Conservation (phyloP, 2,888 invertebrate genomes). For the Bugulina stolonifera region DNA sequence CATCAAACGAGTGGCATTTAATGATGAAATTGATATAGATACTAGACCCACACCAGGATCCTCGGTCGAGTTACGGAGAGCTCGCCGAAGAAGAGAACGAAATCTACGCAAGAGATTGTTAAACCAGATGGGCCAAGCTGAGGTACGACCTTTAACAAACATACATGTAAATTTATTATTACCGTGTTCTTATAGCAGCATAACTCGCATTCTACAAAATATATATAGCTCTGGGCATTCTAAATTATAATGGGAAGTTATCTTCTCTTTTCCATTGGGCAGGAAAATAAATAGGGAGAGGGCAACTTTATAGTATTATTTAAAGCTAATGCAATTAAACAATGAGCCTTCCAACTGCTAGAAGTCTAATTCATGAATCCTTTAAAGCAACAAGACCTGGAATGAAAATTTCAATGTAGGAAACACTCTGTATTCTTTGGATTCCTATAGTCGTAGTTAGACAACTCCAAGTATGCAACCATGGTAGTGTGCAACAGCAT, state of each 20-base stretch:
- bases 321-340: too few species aligned
- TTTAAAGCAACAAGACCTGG: too few species aligned
- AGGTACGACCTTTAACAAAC: not conserved
- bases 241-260: not conserved
- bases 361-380: too few species aligned
- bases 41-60: not conserved
- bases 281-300: too few species aligned
- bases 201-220: not conserved
- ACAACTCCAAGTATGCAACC: too few species aligned
- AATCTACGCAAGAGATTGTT: constrained; percentile 3
- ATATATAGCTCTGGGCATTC: not conserved
- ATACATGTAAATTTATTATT: too few species aligned
- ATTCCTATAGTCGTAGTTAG: too few species aligned
- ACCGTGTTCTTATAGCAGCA: not conserved
- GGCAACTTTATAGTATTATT: too few species aligned
- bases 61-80: not conserved
- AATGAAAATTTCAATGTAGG: too few species aligned
- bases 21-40: not conserved
- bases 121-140: constrained; percentile 11
- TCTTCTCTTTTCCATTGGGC: not conserved
- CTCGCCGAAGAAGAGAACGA: not conserved
- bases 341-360: too few species aligned
- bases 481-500: too few species aligned
- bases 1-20: constrained; percentile 13
- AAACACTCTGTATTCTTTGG: too few species aligned